A percentile compares a stretch with the other conserved stretches of the same genome.
Conservation (phyloP, 2,797 vertebrate species). For the Pseudochirops corinnae region DNA sequence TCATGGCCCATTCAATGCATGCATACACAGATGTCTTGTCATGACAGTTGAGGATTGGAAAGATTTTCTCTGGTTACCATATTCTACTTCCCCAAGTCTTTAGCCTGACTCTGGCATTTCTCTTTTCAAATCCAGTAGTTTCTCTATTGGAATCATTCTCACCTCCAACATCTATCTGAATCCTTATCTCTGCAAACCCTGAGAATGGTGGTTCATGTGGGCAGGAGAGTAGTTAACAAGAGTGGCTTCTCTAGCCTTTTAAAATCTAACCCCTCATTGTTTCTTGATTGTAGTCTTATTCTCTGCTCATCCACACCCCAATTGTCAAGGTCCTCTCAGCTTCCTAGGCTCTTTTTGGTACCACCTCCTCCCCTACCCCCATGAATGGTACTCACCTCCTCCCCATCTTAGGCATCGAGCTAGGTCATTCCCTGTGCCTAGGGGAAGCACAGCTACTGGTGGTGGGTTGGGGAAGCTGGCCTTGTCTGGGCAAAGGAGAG, state of each 20-base stretch:
- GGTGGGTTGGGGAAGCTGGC: conserved; percentile 88
- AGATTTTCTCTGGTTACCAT: not conserved
- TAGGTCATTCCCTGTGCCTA: conserved; percentile 96
- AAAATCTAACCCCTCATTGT: not conserved
- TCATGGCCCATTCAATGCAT: not conserved
- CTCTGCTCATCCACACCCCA: not conserved
- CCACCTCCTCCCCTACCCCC: not conserved
- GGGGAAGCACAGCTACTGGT: conserved; percentile 92
- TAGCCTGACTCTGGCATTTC: conserved; percentile 4
- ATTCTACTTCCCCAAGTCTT: conserved; percentile 13
- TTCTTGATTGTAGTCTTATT: not conserved
- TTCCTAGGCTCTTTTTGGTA: conserved; percentile 59
- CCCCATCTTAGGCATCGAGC: conserved; percentile 97
- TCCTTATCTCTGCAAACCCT: conserved; percentile 32
- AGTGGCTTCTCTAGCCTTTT: not conserved
- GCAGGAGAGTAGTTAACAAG: not conserved
- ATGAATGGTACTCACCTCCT: conserved; percentile 88
- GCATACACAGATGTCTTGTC: not conserved
- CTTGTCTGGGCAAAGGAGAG: conserved; percentile 87
- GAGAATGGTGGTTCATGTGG: conserved; percentile 22
- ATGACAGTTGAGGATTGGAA: not conserved
- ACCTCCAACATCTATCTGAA: not conserved
- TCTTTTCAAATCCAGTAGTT: conserved; percentile 27
- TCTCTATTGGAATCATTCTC: not conserved
- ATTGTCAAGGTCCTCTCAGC: conserved; percentile 34